Percentiles rank a stretch among this genome's conserved stretches.
Evolutionary conservation across 1,140 invertebrate genomes (phyloP).

Genomic region (Onthophagus taurus): DNA sequence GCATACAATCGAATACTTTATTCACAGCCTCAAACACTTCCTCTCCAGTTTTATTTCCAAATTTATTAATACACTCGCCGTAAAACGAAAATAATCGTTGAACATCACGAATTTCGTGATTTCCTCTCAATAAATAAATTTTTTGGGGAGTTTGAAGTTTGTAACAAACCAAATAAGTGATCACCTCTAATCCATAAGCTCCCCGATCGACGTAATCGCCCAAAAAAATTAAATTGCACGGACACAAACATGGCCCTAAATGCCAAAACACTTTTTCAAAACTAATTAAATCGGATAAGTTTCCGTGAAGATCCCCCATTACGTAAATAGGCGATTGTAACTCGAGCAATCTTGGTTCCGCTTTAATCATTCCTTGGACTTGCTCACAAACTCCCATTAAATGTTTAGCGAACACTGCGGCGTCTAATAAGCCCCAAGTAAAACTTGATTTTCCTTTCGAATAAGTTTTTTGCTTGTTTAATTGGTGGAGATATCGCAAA

Average conservation of each 20-base stretch:
- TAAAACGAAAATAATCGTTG: constrained; percentile 52
- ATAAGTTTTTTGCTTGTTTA: constrained; percentile 21
- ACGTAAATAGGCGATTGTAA: constrained; percentile 37
- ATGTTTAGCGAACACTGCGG: constrained; percentile 18
- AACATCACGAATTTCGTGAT: constrained; percentile 54
- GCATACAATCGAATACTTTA: constrained; percentile 59
- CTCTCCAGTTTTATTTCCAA: constrained; percentile 50
- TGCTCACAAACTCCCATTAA: constrained; percentile 25
- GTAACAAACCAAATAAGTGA: constrained; percentile 54
- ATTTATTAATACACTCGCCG: constrained; percentile 54
- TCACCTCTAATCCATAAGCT: constrained; percentile 49
- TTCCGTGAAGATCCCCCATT: constrained; percentile 41
- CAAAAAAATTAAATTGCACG: constrained; percentile 52
- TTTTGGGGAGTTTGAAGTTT: constrained; percentile 53
- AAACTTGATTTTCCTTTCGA: constrained; percentile 14
- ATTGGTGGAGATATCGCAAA: constrained; percentile 23
- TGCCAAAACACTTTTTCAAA: constrained; percentile 41
- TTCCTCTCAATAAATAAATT: constrained; percentile 51
- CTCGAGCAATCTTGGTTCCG: constrained; percentile 36
- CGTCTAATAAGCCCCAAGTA: constrained; percentile 27
- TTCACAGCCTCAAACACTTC: constrained; percentile 62
- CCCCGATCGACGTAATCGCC: constrained; percentile 62
- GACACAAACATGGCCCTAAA: constrained; percentile 35
- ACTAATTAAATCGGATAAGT: constrained; percentile 37
- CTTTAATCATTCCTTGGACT: constrained; percentile 33